Conservation (phyloP, 1,140 invertebrate genomes). For the Mactra quadrangularis region DNA sequence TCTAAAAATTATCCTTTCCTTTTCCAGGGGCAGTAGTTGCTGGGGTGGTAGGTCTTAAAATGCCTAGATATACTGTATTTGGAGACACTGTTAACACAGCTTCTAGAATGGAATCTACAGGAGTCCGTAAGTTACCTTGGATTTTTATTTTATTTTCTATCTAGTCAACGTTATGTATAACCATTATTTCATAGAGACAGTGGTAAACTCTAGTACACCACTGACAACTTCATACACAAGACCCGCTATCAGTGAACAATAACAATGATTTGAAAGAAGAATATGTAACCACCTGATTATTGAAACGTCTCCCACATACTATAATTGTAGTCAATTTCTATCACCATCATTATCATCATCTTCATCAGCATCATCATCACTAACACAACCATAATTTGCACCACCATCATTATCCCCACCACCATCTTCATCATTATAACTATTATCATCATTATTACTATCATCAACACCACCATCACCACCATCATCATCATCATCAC, state of each 20-base stretch:
- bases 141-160: too few species aligned
- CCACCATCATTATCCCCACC: neutral
- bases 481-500: neutral
- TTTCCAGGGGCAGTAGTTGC: slow-evolving; percentile 78
- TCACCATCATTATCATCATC: neutral
- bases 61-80: slow-evolving; percentile 80
- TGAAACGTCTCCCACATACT: neutral
- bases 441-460: too few species aligned
- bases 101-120: slow-evolving; percentile 79
- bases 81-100: slow-evolving; percentile 82
- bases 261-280: too few species aligned
- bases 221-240: neutral
- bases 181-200: neutral
- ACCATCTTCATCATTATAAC: too few species aligned
- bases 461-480: too few species aligned
- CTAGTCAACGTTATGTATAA: neutral
- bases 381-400: neutral
- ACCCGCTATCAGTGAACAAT: neutral
- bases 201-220: too few species aligned
- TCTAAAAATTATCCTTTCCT: too few species aligned
- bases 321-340: neutral
- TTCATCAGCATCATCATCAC: too few species aligned
- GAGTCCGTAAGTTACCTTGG: slow-evolving; percentile 68
- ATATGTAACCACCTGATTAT: too few species aligned
- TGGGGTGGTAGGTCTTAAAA: slow-evolving; percentile 80